Conservation (phyloP, 2,113 vertebrate genomes). For the Telmatochromis sp. region DNA sequence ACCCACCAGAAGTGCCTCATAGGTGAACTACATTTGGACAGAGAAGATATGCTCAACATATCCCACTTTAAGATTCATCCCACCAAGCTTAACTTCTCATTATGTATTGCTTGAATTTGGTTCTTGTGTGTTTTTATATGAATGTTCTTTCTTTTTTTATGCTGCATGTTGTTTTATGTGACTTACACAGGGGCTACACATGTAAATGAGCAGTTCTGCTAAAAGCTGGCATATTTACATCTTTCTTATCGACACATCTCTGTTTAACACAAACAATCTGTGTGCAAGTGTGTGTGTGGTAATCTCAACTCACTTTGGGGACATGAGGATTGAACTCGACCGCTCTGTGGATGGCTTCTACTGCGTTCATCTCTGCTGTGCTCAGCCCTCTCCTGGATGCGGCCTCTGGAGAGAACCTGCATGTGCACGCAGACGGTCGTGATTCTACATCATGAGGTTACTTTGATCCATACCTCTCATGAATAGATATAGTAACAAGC, state of each 20-base stretch:
- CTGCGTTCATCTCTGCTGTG: conserved; percentile 98
- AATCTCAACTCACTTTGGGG: conserved; percentile 83
- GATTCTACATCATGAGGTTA: background rate
- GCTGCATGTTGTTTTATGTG: background rate
- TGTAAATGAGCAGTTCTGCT: background rate
- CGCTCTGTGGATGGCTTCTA: conserved; percentile 98
- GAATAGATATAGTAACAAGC: background rate
- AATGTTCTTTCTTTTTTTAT: background rate
- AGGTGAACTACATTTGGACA: background rate
- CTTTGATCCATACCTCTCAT: background rate
- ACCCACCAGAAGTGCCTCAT: background rate
- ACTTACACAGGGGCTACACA: background rate
- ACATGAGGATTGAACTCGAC: conserved; percentile 99
- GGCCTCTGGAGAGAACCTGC: conserved; percentile 95
- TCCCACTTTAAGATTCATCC: background rate
- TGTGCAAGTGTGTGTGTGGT: background rate
- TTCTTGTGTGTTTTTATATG: background rate
- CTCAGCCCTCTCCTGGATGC: conserved; percentile 93
- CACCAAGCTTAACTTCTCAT: background rate
- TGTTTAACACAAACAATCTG: background rate
- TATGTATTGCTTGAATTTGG: background rate
- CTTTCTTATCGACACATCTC: background rate
- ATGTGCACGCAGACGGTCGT: background rate
- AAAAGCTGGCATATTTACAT: background rate
- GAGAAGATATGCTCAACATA: background rate